A percentile compares a stretch with the other conserved stretches of the same genome.
Evolutionary conservation across 2,888 invertebrate genomes (phyloP).

Genomic region (Acanthococcus lagerstroemiae): DNA sequence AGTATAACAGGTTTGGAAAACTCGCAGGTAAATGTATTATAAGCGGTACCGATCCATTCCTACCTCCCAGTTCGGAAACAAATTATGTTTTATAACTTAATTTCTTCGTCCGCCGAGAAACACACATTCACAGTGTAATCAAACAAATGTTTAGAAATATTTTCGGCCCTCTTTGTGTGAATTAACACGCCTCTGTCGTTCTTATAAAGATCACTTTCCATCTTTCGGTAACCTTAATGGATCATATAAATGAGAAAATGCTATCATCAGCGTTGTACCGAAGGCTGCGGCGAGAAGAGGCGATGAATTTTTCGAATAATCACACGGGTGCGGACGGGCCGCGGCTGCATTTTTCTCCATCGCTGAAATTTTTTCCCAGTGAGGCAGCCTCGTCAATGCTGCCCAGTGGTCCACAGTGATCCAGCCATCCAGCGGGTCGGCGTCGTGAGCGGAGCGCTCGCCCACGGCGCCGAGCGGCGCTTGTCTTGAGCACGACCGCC

Average conservation of each 20-base stretch:
- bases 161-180: conserved; percentile 30
- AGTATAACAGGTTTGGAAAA: conserved; percentile 14
- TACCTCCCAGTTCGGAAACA: conserved; percentile 29
- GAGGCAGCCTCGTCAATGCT: no score
- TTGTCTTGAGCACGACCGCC: neutral
- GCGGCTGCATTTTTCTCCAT: neutral
- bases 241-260: conserved; percentile 21
- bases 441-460: neutral
- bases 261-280: conserved; percentile 5
- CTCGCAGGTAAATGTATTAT: conserved; percentile 22
- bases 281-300: neutral
- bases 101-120: conserved; percentile 16
- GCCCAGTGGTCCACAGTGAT: no score
- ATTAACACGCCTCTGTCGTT: conserved; percentile 27
- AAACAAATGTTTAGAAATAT: conserved; percentile 27
- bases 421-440: no score
- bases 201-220: conserved; percentile 22
- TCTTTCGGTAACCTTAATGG: conserved; percentile 18
- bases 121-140: conserved; percentile 30
- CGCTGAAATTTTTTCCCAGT: neutral
- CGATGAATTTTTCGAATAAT: neutral
- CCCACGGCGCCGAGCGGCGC: neutral
- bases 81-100: conserved; percentile 30
- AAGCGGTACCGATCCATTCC: conserved; percentile 19
- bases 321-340: neutral